Evolutionary conservation across 2,113 vertebrate species (phyloP).

Genomic region (Oryzias celebensis): DNA sequence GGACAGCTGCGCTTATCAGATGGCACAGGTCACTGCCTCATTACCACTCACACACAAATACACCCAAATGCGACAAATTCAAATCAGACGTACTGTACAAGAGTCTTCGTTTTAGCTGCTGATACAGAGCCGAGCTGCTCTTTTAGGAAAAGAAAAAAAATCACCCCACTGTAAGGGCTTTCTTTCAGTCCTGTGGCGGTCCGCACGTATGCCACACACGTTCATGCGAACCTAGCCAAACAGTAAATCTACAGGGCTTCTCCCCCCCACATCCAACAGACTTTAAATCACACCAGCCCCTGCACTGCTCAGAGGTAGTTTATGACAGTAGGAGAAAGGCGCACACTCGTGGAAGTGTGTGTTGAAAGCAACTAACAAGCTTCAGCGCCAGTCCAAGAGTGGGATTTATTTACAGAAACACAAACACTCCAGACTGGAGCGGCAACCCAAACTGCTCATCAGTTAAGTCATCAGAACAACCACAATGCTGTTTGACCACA

Average conservation of each 20-base stretch:
- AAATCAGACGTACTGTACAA: constrained; percentile 33
- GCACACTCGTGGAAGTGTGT: constrained; percentile 71
- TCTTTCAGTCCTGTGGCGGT: constrained; percentile 21
- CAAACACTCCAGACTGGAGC: constrained; percentile 30
- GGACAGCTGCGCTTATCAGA: constrained; percentile 78
- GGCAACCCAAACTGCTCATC: constrained; percentile 56
- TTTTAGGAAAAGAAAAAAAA: neutral
- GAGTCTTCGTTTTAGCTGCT: constrained; percentile 2
- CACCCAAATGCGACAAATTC: constrained; percentile 58
- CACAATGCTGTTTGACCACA: constrained; percentile 64
- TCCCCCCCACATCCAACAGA: constrained; percentile 27
- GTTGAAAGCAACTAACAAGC: constrained; percentile 23
- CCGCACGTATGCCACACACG: constrained; percentile 8
- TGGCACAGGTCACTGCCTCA: constrained; percentile 80
- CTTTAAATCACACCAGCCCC: constrained; percentile 56
- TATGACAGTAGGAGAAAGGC: constrained; percentile 57
- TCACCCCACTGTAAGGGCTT: neutral
- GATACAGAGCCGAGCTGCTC: neutral
- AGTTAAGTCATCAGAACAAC: constrained; percentile 59
- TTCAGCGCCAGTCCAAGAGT: constrained; percentile 5
- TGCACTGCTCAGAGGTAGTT: constrained; percentile 56
- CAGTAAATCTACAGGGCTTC: constrained; percentile 55
- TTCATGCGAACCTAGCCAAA: constrained; percentile 1
- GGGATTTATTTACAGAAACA: constrained; percentile 34
- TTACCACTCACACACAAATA: constrained; percentile 69